phyloP scores from a whole-genome alignment of 2,888 invertebrate species.

The Oegoconia quadripuncta region DNA sequence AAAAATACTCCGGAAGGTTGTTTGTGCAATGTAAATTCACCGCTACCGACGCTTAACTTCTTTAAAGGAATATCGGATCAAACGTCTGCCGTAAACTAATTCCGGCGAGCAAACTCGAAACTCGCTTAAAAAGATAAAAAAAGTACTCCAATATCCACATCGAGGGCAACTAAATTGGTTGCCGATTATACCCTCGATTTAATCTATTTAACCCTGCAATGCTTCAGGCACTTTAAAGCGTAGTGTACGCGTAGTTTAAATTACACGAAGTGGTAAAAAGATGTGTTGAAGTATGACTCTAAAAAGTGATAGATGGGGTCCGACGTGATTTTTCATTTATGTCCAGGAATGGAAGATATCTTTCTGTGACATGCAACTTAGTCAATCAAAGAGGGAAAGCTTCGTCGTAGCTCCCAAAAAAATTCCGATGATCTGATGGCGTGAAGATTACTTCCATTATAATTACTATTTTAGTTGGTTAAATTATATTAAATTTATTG shows the following conservation, averaged over 20 bases:
- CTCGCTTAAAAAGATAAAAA: conserved; percentile 55
- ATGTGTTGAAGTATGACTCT: no score
- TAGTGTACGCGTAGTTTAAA: conserved; percentile 21
- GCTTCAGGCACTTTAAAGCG: conserved; percentile 25
- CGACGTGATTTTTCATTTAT: no score
- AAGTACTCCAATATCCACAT: conserved; percentile 54
- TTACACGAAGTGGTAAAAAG: neutral
- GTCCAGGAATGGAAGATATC: no score
- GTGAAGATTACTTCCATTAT: no score
- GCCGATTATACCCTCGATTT: conserved; percentile 67
- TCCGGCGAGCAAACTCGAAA: conserved; percentile 68
- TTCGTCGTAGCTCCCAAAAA: no score
- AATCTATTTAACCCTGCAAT: conserved; percentile 53
- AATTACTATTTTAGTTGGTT: no score
- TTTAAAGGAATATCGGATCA: conserved; percentile 75
- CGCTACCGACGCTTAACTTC: conserved; percentile 54
- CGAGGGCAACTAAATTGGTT: conserved; percentile 61
- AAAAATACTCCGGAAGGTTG: conserved; percentile 37
- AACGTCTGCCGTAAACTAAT: conserved; percentile 71
- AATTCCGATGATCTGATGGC: no score
- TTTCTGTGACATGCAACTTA: no score
- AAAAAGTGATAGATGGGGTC: no score
- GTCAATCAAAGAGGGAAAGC: no score
- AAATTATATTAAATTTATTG: no score
- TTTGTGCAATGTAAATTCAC: conserved; percentile 46